phyloP scores from a whole-genome alignment of 2,113 vertebrate genomes.

The Pyxicephalus adspersus region DNA sequence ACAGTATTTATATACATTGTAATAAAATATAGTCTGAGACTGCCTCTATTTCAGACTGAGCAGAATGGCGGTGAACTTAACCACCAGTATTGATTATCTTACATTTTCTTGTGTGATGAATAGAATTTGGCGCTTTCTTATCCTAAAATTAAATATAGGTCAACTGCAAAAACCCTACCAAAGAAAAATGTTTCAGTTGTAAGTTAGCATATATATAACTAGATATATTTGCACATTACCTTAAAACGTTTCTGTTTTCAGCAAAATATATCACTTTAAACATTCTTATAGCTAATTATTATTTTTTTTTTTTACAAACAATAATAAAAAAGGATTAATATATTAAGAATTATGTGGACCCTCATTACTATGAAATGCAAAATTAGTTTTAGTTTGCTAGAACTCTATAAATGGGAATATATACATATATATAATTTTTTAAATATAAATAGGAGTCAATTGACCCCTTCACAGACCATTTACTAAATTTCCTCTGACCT shows the following conservation, averaged over 20 bases:
- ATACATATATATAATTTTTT: background rate
- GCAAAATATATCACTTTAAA: slow-evolving; percentile 81
- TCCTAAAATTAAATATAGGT: background rate
- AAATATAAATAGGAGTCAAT: background rate
- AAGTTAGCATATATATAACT: slow-evolving; percentile 74
- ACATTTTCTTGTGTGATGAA: background rate
- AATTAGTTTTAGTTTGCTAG: slow-evolving; percentile 12
- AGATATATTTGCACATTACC: slow-evolving; percentile 81
- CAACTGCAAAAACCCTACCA: background rate
- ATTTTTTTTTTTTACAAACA: slow-evolving; percentile 56
- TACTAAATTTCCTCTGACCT: background rate
- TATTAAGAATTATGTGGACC: slow-evolving; percentile 66
- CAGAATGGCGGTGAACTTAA: background rate
- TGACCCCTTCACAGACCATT: background rate
- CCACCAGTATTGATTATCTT: background rate
- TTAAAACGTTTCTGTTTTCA: slow-evolving; percentile 74
- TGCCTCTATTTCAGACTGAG: background rate
- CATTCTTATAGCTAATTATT: slow-evolving; percentile 80
- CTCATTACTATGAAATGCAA: slow-evolving; percentile 63
- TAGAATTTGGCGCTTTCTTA: background rate
- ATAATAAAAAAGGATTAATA: slow-evolving; percentile 74
- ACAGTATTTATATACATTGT: slow-evolving; percentile 12
- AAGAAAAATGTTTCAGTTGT: slow-evolving; percentile 62
- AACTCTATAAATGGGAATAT: background rate
- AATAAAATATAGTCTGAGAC: background rate